phyloP scores from a whole-genome alignment of 2,888 invertebrate genomes.

The Dolomedes plantarius region DNA sequence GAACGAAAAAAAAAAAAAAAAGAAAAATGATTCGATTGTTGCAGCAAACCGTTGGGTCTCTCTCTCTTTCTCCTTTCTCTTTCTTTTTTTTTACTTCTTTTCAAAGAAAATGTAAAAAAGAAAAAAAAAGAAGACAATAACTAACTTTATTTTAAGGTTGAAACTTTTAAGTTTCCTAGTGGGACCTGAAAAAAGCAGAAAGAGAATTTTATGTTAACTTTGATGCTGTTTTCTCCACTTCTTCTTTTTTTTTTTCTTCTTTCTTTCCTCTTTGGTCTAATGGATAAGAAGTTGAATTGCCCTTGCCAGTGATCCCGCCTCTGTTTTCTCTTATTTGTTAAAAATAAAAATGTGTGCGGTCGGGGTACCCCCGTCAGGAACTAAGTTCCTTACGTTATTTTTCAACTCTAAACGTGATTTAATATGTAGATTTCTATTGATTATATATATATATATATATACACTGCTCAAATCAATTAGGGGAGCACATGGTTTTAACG shows the following conservation, averaged over 20 bases:
- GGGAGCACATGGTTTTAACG: no score
- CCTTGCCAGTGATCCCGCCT: constrained; percentile 15
- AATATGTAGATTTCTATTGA: no score
- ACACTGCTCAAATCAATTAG: no score
- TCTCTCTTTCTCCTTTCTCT: constrained; percentile 39
- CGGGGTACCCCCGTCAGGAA: no score
- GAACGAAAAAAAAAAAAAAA: constrained; percentile 19
- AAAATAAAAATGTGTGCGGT: not conserved
- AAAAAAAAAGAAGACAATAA: constrained; percentile 17
- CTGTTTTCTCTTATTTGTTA: constrained; percentile 10
- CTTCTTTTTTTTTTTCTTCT: constrained; percentile 7
- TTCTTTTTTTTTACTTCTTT: constrained; percentile 22
- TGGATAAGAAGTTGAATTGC: constrained; percentile 26
- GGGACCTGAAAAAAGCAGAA: constrained; percentile 21
- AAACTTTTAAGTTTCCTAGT: constrained; percentile 68
- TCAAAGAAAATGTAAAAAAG: not conserved
- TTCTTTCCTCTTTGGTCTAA: not conserved
- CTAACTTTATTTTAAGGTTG: constrained; percentile 67
- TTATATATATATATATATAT: no score
- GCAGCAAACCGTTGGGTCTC: constrained; percentile 3
- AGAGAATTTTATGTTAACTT: constrained; percentile 25
- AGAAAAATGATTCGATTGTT: not conserved
- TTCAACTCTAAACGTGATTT: no score
- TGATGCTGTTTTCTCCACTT: constrained; percentile 4
- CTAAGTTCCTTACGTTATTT: no score